Conservation (phyloP, 2,113 vertebrate species). For the Ariopsis seemanni region DNA sequence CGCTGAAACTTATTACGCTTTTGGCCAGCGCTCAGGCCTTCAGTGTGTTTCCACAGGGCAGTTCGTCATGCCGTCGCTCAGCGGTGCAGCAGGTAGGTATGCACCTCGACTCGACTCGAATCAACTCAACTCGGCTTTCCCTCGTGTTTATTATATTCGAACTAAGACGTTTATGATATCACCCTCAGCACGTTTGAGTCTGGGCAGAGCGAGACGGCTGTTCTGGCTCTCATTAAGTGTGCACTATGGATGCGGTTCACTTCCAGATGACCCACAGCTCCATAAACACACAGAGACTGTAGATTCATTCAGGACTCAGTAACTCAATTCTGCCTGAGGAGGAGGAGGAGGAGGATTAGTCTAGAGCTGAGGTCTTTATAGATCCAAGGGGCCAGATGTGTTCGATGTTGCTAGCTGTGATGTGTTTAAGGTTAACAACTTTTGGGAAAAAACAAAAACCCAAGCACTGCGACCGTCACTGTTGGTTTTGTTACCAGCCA, state of each 20-base stretch:
- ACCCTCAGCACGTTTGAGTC: slow-evolving; percentile 1
- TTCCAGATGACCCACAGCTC: slow-evolving; percentile 3
- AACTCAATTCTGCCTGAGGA: slow-evolving; percentile 14
- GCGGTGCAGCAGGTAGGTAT: background rate
- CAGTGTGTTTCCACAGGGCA: background rate
- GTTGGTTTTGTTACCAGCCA: background rate
- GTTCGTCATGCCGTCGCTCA: background rate
- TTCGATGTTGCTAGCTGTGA: slow-evolving; percentile 26
- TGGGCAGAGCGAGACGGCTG: background rate
- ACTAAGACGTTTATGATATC: slow-evolving; percentile 24
- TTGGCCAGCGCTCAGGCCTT: background rate
- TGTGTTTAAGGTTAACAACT: background rate
- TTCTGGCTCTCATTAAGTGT: slow-evolving; percentile 11
- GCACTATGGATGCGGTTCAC: slow-evolving; percentile 15
- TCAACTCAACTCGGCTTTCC: background rate
- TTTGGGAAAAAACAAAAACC: background rate
- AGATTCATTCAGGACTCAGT: slow-evolving; percentile 57
- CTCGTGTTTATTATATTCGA: slow-evolving; percentile 23
- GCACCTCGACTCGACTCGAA: too few species aligned
- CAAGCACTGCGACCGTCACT: background rate
- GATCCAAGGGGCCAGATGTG: slow-evolving; percentile 55
- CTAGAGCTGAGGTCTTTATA: slow-evolving; percentile 63
- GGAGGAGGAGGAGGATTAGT: slow-evolving; percentile 12
- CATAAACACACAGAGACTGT: slow-evolving; percentile 61
- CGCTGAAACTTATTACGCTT: background rate